Evolutionary conservation across 2,888 invertebrate genomes (phyloP).

Genomic region (Ophion obscuratus): DNA sequence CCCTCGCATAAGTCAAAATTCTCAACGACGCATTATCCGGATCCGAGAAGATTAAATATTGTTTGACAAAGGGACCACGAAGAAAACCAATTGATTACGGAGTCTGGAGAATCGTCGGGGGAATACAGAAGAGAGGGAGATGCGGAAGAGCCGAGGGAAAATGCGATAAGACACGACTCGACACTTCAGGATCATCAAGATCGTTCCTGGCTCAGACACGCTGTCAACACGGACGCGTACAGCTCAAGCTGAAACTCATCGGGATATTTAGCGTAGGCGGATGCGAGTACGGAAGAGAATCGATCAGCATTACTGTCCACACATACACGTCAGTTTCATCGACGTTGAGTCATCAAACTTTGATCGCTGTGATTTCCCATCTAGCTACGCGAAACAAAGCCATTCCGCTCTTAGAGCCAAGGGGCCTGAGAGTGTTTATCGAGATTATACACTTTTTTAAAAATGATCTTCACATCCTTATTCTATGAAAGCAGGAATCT

Average conservation of each 20-base stretch:
- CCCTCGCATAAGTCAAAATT: neutral
- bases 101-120: neutral
- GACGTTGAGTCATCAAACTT: neutral
- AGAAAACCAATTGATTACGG: too few relatives aligned
- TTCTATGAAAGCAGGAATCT: neutral
- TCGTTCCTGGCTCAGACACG: neutral
- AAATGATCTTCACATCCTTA: neutral
- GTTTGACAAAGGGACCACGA: neutral
- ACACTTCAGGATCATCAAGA: conserved; percentile 39
- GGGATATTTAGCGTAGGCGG: neutral
- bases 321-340: neutral
- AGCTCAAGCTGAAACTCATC: neutral
- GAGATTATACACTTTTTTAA: neutral
- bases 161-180: conserved; percentile 47
- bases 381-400: neutral
- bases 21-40: too few relatives aligned
- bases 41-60: neutral
- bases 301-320: neutral
- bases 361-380: neutral
- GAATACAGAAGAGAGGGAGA: neutral
- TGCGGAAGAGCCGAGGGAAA: neutral
- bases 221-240: neutral
- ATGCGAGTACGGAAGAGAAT: neutral
- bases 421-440: neutral
- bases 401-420: neutral